Percentiles rank a stretch among this genome's conserved stretches.
phyloP scores from a whole-genome alignment of 2,888 invertebrate species.

The Allophyes oxyacanthae region DNA sequence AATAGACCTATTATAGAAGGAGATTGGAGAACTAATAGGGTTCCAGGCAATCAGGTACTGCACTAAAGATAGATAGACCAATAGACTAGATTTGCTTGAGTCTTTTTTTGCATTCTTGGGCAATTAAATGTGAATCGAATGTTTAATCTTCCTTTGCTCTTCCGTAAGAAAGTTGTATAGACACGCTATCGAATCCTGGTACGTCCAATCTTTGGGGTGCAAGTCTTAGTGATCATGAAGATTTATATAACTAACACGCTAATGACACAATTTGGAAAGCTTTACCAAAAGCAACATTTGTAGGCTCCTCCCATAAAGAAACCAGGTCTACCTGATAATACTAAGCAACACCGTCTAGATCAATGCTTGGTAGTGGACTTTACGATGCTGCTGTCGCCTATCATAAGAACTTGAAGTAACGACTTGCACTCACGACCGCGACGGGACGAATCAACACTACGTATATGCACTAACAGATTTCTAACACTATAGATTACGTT shows the following conservation, averaged over 20 bases:
- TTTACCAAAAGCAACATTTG: no score
- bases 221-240: background rate
- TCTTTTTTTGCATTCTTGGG: conserved; percentile 26
- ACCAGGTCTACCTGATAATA: no score
- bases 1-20: conserved; percentile 33
- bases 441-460: no score
- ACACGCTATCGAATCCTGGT: background rate
- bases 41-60: conserved; percentile 12
- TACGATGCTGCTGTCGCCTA: no score
- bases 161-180: conserved; percentile 13
- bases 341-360: no score
- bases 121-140: conserved; percentile 37
- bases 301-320: no score
- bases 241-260: background rate
- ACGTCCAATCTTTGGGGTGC: background rate
- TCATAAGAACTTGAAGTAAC: no score
- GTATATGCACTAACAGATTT: conserved; percentile 28
- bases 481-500: conserved; percentile 65
- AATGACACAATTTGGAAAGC: no score
- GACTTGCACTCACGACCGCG: no score
- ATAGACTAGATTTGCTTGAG: conserved; percentile 16
- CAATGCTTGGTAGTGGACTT: no score
- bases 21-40: conserved; percentile 38
- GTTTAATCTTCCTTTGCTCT: conserved; percentile 3
- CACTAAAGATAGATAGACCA: conserved; percentile 20